Percentiles rank a stretch among this genome's conserved stretches.
Conservation (phyloP, 2,888 invertebrate genomes). For the Acrobasis consociella region DNA sequence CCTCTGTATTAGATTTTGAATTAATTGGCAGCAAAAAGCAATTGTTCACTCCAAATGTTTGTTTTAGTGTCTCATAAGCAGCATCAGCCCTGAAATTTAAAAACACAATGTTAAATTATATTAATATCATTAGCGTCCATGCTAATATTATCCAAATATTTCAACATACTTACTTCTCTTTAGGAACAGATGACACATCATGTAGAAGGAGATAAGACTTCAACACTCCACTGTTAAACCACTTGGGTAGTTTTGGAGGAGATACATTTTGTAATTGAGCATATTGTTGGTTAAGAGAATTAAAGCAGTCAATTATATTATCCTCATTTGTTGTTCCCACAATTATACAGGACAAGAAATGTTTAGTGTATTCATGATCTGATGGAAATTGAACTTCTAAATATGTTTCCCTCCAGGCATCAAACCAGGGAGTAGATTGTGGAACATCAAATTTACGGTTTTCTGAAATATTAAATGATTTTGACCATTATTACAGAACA, state of each 20-base stretch:
- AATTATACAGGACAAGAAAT: slow-evolving; percentile 92
- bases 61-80: slow-evolving; percentile 92
- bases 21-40: slow-evolving; percentile 96
- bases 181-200: slow-evolving; percentile 89
- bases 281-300: slow-evolving; percentile 90
- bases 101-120: slow-evolving; percentile 19
- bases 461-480: slow-evolving; percentile 56
- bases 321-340: slow-evolving; percentile 88
- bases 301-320: slow-evolving; percentile 91
- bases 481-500: background rate
- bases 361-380: slow-evolving; percentile 98
- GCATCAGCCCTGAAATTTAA: slow-evolving; percentile 88
- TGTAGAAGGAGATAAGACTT: slow-evolving; percentile 95
- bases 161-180: slow-evolving; percentile 89
- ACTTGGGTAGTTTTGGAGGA: slow-evolving; percentile 91
- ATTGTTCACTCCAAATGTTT: slow-evolving; percentile 92
- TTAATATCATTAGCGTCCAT: background rate
- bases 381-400: slow-evolving; percentile 93
- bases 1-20: slow-evolving; percentile 85
- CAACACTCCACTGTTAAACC: slow-evolving; percentile 90
- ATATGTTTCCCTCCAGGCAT: slow-evolving; percentile 96
- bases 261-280: slow-evolving; percentile 89
- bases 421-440: slow-evolving; percentile 95
- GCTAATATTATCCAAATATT: slow-evolving; percentile 6
- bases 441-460: slow-evolving; percentile 87